Conservation (phyloP, 2,797 vertebrate species). For the Ateles fusciceps region DNA sequence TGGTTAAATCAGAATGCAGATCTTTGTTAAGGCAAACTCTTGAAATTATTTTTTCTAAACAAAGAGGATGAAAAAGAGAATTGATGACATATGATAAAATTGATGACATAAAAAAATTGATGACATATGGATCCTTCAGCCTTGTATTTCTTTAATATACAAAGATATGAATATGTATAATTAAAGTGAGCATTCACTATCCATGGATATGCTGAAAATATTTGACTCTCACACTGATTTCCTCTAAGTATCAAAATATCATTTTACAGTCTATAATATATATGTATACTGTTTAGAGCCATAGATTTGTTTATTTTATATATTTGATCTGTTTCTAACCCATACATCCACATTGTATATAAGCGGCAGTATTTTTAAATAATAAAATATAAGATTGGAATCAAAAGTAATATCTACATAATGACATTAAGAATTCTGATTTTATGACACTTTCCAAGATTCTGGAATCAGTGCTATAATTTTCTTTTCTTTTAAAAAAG, state of each 20-base stretch:
- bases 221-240: neutral
- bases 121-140: neutral
- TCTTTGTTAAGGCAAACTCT: neutral
- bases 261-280: neutral
- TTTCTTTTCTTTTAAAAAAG: neutral
- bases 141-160: neutral
- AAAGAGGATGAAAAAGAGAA: neutral
- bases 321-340: neutral
- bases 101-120: neutral
- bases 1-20: neutral
- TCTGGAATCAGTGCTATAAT: neutral
- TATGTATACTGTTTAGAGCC: neutral
- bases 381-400: neutral
- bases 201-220: neutral
- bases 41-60: neutral
- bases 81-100: neutral
- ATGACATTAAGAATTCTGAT: neutral
- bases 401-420: neutral
- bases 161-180: neutral
- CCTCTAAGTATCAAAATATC: neutral
- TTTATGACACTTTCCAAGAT: neutral
- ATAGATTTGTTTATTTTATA: neutral
- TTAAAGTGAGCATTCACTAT: neutral
- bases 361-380: neutral
- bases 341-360: neutral